Evolutionary conservation across 2,888 invertebrate genomes (phyloP).

Genomic region (Falcaria lacertinaria): DNA sequence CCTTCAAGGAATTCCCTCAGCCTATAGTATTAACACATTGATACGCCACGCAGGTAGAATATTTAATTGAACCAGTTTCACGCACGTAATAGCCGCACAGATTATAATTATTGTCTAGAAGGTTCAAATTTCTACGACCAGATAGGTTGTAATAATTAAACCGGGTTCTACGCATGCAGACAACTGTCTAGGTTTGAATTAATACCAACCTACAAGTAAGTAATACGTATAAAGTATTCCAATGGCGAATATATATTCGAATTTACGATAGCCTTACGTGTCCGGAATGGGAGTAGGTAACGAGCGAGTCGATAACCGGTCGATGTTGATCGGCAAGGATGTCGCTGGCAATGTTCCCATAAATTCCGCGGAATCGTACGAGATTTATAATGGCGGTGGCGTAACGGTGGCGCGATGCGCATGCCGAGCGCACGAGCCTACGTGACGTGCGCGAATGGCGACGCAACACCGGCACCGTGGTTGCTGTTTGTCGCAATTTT

Average conservation of each 20-base stretch:
- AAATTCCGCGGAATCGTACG: conserved; percentile 43
- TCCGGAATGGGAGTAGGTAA: conserved; percentile 29
- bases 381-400: conserved; percentile 47
- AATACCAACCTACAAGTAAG: background rate
- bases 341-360: conserved; percentile 51
- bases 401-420: conserved; percentile 46
- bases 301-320: conserved; percentile 41
- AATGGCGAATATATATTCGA: conserved; percentile 10
- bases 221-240: conserved; percentile 4
- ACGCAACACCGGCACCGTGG: conserved; percentile 6
- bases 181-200: background rate
- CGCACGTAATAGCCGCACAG: conserved; percentile 14
- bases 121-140: background rate
- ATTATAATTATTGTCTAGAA: background rate
- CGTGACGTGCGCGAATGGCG: conserved; percentile 37
- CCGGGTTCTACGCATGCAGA: background rate
- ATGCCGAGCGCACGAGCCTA: conserved; percentile 46
- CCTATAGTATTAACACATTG: conserved; percentile 67
- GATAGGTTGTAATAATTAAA: too few relatives aligned
- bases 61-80: conserved; percentile 23
- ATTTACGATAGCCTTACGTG: conserved; percentile 28
- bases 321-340: conserved; percentile 36
- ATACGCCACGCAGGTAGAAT: conserved; percentile 47
- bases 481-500: background rate
- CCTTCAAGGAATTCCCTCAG: conserved; percentile 51